Percentiles rank a stretch among this genome's conserved stretches.
phyloP scores from a whole-genome alignment of 2,797 vertebrate genomes.

The Typhlichthys eigenmanni region DNA sequence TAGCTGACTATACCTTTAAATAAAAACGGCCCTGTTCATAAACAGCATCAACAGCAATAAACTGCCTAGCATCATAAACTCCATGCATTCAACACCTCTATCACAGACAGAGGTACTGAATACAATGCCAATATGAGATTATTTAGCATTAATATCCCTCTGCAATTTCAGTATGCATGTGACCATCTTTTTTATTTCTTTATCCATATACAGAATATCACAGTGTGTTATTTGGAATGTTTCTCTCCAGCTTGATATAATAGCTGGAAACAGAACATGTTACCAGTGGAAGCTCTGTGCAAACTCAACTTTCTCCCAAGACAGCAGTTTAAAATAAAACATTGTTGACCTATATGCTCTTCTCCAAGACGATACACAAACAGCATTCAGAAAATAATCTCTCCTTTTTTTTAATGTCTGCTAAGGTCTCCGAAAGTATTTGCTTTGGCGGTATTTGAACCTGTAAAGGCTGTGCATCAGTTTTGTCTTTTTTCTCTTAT shows the following conservation, averaged over 20 bases:
- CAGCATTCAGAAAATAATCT: constrained; percentile 61
- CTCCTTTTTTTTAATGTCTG: constrained; percentile 59
- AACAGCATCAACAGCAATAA: constrained; percentile 49
- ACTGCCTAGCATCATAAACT: constrained; percentile 47
- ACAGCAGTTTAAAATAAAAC: constrained; percentile 56
- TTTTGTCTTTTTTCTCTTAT: constrained; percentile 48
- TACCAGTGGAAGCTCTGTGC: neutral
- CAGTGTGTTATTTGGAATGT: constrained; percentile 44
- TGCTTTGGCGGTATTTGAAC: constrained; percentile 47
- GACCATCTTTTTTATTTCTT: constrained; percentile 7
- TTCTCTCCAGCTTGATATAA: constrained; percentile 12
- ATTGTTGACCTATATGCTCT: constrained; percentile 60
- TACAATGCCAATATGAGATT: constrained; percentile 46
- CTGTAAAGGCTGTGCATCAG: constrained; percentile 41
- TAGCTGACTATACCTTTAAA: constrained; percentile 8
- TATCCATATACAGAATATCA: constrained; percentile 30
- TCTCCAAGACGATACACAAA: constrained; percentile 55
- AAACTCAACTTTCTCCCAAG: constrained; percentile 41
- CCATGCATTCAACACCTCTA: constrained; percentile 18
- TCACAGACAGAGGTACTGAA: constrained; percentile 46
- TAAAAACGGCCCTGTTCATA: constrained; percentile 40
- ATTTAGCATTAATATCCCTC: constrained; percentile 53
- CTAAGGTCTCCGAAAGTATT: constrained; percentile 68
- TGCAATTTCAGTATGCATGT: constrained; percentile 33
- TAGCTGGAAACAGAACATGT: neutral